phyloP scores from a whole-genome alignment of 2,888 invertebrate species.

The Conomelus anceps region DNA sequence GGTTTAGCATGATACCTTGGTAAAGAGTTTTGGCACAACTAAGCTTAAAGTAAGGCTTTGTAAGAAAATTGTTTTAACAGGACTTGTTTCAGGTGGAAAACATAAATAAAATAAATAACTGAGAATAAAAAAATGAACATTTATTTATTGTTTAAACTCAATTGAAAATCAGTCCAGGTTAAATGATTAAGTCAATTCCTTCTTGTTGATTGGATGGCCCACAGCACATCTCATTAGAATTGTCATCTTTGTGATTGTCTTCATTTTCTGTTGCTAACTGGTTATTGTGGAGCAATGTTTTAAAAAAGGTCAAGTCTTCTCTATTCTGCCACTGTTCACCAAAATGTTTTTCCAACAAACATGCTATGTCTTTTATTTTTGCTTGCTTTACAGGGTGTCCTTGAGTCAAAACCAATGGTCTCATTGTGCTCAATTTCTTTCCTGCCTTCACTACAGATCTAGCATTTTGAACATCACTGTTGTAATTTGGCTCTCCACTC shows the following conservation, averaged over 20 bases:
- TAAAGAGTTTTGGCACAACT: not conserved
- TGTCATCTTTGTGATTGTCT: slow-evolving; percentile 15
- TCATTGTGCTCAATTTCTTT: slow-evolving; percentile 1
- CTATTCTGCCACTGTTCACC: slow-evolving; percentile 14
- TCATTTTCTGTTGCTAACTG: slow-evolving; percentile 10
- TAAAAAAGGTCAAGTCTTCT: slow-evolving; percentile 6
- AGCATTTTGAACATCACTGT: slow-evolving; percentile 9
- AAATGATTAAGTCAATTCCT: no score
- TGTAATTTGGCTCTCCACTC: slow-evolving; percentile 17
- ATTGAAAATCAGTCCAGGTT: no score
- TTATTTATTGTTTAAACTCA: no score
- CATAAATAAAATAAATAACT: no score
- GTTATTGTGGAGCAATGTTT: slow-evolving; percentile 13
- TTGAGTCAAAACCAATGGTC: not conserved
- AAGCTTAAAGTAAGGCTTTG: not conserved
- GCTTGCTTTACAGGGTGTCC: slow-evolving; percentile 15
- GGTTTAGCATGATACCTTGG: not conserved
- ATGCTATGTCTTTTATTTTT: slow-evolving; percentile 1
- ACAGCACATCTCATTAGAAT: not conserved
- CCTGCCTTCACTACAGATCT: slow-evolving; percentile 12
- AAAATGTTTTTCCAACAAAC: slow-evolving; percentile 14
- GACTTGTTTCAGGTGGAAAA: no score
- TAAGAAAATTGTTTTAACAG: not conserved
- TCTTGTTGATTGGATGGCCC: no score
- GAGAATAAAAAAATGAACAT: no score